Conservation (phyloP, 64 coral and sea anemone genomes). For the Stylophora pistillata region DNA sequence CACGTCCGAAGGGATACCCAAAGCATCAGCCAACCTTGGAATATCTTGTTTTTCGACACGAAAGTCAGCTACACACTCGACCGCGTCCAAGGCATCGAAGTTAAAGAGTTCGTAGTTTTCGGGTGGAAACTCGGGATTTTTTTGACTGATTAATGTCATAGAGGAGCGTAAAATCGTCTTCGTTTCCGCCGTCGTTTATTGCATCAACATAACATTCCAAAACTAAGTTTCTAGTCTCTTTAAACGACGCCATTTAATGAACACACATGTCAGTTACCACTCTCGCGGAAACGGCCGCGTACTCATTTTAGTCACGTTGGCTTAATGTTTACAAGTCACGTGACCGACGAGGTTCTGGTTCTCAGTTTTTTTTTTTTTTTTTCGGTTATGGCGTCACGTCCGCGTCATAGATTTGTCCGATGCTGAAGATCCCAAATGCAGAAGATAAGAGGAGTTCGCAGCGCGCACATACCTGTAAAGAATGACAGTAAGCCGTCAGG, state of each 20-base stretch:
- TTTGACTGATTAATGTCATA: not conserved
- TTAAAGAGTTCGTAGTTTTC: slow-evolving; percentile 57
- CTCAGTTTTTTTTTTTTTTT: not conserved
- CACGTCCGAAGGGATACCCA: not conserved
- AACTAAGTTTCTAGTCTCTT: too few relatives aligned
- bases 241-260: not conserved
- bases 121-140: slow-evolving; percentile 32
- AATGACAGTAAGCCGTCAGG: too few relatives aligned
- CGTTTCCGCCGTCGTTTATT: too few relatives aligned
- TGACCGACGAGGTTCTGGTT: too few relatives aligned
- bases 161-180: too few relatives aligned
- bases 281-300: too few relatives aligned
- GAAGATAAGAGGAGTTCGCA: too few relatives aligned
- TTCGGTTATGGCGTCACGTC: slow-evolving; percentile 24
- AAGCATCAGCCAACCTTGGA: slow-evolving; percentile 16
- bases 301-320: too few relatives aligned
- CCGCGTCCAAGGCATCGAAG: slow-evolving; percentile 49
- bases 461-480: too few relatives aligned
- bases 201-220: too few relatives aligned
- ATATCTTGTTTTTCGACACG: too few relatives aligned
- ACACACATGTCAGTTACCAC: not conserved
- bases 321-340: too few relatives aligned
- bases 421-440: slow-evolving; percentile 11
- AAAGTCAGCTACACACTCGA: slow-evolving; percentile 24
- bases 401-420: slow-evolving; percentile 38